Evolutionary conservation across 2,113 vertebrate genomes (phyloP).

Genomic region (Typhlomys cinereus): DNA sequence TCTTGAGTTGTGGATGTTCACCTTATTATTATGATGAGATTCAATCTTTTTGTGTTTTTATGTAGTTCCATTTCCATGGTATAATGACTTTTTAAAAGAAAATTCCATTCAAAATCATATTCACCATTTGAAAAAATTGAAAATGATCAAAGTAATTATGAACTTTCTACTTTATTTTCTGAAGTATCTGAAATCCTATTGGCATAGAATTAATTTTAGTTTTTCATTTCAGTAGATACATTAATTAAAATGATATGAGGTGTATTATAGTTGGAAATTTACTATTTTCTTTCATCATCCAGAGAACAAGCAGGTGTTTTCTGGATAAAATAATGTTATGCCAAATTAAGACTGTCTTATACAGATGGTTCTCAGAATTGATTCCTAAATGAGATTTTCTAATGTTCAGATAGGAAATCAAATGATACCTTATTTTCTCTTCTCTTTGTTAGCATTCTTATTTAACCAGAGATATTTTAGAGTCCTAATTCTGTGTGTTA

Average conservation of each 20-base stretch:
- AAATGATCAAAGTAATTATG: slow-evolving; percentile 57
- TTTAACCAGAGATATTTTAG: slow-evolving; percentile 69
- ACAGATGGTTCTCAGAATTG: slow-evolving; percentile 82
- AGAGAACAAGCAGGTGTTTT: slow-evolving; percentile 84
- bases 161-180: slow-evolving; percentile 60
- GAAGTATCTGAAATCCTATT: slow-evolving; percentile 53
- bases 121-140: slow-evolving; percentile 42
- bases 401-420: slow-evolving; percentile 81
- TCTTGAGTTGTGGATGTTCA: slow-evolving; percentile 1
- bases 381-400: slow-evolving; percentile 85
- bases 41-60: slow-evolving; percentile 9
- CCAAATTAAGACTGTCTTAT: slow-evolving; percentile 85
- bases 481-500: slow-evolving; percentile 71
- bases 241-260: slow-evolving; percentile 63
- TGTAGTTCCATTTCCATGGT: slow-evolving; percentile 41
- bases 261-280: slow-evolving; percentile 78
- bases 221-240: slow-evolving; percentile 74
- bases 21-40: slow-evolving; percentile 42
- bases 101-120: background rate
- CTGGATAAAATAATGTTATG: slow-evolving; percentile 84
- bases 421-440: slow-evolving; percentile 77
- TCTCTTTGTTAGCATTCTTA: slow-evolving; percentile 73
- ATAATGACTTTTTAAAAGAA: slow-evolving; percentile 54
- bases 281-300: slow-evolving; percentile 80
- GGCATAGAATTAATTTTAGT: slow-evolving; percentile 61